A percentile compares a stretch with the other conserved stretches of the same genome.
phyloP scores from a whole-genome alignment of 2,797 vertebrate species.

The Harpagifer antarcticus region DNA sequence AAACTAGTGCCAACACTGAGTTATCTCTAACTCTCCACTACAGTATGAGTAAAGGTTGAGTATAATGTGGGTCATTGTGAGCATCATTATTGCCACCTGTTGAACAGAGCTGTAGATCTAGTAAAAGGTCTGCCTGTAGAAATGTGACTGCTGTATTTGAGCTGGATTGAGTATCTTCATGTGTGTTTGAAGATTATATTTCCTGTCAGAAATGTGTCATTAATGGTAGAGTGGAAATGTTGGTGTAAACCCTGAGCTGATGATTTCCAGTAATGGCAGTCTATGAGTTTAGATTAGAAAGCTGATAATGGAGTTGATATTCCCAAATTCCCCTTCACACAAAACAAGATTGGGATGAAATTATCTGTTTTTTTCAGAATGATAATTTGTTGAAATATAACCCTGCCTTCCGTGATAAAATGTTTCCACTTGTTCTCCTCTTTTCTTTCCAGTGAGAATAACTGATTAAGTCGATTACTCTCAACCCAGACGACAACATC shows the following conservation, averaged over 20 bases:
- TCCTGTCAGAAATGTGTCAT: too few relatives aligned
- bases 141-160: too few relatives aligned
- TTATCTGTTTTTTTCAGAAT: neutral
- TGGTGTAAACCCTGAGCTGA: too few relatives aligned
- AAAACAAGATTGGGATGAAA: slow-evolving; percentile 7
- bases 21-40: too few relatives aligned
- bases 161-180: too few relatives aligned
- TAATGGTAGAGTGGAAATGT: too few relatives aligned
- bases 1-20: too few relatives aligned
- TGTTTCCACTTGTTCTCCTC: neutral
- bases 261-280: too few relatives aligned
- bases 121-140: too few relatives aligned
- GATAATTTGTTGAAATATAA: neutral
- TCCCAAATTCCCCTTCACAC: slow-evolving; percentile 9
- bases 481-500: slow-evolving; percentile 23
- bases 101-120: neutral
- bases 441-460: slow-evolving; percentile 13
- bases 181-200: too few relatives aligned
- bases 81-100: neutral
- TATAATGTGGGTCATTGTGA: neutral
- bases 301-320: neutral
- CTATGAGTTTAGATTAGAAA: neutral
- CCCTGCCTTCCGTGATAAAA: neutral
- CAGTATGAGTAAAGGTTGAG: neutral
- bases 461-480: slow-evolving; percentile 26